Evolutionary conservation across 1,140 invertebrate species (phyloP).

Genomic region (Drosophila insularis): DNA sequence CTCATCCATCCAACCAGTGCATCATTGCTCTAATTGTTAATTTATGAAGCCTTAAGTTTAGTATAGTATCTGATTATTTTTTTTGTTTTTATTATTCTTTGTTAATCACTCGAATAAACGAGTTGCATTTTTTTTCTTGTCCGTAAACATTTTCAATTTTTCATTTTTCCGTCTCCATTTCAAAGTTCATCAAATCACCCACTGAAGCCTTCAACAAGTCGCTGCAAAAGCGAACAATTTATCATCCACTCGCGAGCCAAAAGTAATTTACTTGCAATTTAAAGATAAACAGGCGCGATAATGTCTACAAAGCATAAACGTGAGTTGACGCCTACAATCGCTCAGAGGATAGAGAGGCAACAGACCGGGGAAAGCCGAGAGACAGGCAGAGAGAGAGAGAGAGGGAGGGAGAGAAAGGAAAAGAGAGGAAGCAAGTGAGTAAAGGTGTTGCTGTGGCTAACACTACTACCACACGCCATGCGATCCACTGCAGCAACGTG

Average conservation of each 20-base stretch:
- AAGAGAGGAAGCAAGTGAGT: slow-evolving; percentile 58
- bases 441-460: slow-evolving; percentile 66
- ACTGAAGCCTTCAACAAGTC: slow-evolving; percentile 63
- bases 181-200: slow-evolving; percentile 65
- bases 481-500: slow-evolving; percentile 32
- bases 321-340: slow-evolving; percentile 81
- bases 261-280: slow-evolving; percentile 81
- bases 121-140: neutral
- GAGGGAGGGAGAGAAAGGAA: neutral
- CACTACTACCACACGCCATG: slow-evolving; percentile 49
- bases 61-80: slow-evolving; percentile 35
- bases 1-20: slow-evolving; percentile 22
- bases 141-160: neutral
- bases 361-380: neutral
- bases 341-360: neutral
- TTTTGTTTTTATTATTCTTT: slow-evolving; percentile 14
- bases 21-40: slow-evolving; percentile 49
- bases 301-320: slow-evolving; percentile 81
- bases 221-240: slow-evolving; percentile 58
- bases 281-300: slow-evolving; percentile 81
- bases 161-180: neutral
- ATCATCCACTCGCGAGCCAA: slow-evolving; percentile 74
- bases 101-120: slow-evolving; percentile 3
- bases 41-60: slow-evolving; percentile 64
- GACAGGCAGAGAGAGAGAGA: slow-evolving; percentile 9